Conservation (phyloP, 1,140 invertebrate species). For the Trypoxylus dichotomus region DNA sequence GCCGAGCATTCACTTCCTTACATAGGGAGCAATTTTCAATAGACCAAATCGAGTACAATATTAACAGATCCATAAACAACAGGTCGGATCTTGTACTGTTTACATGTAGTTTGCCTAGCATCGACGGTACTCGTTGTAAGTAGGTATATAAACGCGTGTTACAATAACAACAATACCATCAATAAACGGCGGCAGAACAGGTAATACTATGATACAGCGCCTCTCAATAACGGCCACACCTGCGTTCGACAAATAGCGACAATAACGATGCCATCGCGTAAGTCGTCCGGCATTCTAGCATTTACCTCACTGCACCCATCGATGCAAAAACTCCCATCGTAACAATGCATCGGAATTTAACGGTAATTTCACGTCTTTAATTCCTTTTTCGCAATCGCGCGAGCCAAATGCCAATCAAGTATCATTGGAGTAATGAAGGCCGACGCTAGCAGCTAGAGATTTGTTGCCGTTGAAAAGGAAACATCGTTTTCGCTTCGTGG, state of each 20-base stretch:
- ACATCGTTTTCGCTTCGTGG: too few species aligned
- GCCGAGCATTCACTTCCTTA: too few species aligned
- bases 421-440: not conserved
- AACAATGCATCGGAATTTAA: slow-evolving; percentile 7
- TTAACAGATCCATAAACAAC: too few species aligned
- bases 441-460: too few species aligned
- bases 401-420: not conserved
- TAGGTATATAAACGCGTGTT: not conserved
- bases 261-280: not conserved
- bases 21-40: too few species aligned
- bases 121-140: not conserved
- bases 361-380: not conserved
- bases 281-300: not conserved
- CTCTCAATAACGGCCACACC: not conserved
- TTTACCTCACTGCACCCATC: not conserved
- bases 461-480: too few species aligned
- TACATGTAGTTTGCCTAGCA: not conserved
- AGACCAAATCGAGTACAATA: too few species aligned
- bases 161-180: not conserved
- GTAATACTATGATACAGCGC: not conserved
- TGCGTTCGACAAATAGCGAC: not conserved
- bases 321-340: not conserved
- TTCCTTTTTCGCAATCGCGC: not conserved
- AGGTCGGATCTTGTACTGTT: too few species aligned
- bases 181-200: not conserved